A percentile compares a stretch with the other conserved stretches of the same genome.
phyloP scores from a whole-genome alignment of 2,888 invertebrate species.

The Cephus pygmeus region DNA sequence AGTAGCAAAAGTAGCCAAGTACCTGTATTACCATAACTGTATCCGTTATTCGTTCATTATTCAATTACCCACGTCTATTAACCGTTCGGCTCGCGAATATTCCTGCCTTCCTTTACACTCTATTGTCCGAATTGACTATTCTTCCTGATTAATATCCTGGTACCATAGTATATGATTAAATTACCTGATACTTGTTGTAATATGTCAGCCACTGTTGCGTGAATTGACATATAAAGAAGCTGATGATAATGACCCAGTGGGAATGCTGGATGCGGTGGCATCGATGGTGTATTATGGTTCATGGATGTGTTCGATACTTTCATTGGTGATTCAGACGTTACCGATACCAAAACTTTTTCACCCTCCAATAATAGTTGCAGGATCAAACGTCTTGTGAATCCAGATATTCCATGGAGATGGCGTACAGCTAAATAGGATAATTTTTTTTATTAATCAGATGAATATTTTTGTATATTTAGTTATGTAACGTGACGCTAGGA shows the following conservation, averaged over 20 bases:
- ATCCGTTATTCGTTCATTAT: slow-evolving; percentile 4
- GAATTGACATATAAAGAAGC: slow-evolving; percentile 79
- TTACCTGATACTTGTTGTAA: slow-evolving; percentile 70
- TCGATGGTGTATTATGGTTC: slow-evolving; percentile 51
- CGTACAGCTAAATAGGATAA: slow-evolving; percentile 51
- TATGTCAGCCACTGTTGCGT: slow-evolving; percentile 80
- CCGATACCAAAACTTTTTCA: slow-evolving; percentile 83
- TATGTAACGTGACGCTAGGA: background rate
- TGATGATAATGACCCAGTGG: slow-evolving; percentile 80
- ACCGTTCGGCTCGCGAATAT: background rate
- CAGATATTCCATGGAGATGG: slow-evolving; percentile 77
- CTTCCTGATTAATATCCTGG: background rate
- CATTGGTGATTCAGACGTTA: slow-evolving; percentile 66
- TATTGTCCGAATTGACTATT: background rate
- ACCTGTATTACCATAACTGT: slow-evolving; percentile 38
- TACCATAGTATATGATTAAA: slow-evolving; percentile 1
- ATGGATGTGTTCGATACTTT: slow-evolving; percentile 48
- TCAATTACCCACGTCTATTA: background rate
- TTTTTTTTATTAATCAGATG: background rate
- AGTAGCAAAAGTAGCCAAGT: slow-evolving; percentile 56
- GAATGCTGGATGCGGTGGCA: slow-evolving; percentile 74
- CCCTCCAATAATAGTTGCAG: slow-evolving; percentile 87
- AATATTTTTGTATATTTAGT: background rate
- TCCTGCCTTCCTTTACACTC: background rate
- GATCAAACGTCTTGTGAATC: slow-evolving; percentile 88